These are phyloP conservation scores for Apis dorsata DNA, from an alignment of 1,140 invertebrate genomes.

Conservation along the genomic window DNA sequence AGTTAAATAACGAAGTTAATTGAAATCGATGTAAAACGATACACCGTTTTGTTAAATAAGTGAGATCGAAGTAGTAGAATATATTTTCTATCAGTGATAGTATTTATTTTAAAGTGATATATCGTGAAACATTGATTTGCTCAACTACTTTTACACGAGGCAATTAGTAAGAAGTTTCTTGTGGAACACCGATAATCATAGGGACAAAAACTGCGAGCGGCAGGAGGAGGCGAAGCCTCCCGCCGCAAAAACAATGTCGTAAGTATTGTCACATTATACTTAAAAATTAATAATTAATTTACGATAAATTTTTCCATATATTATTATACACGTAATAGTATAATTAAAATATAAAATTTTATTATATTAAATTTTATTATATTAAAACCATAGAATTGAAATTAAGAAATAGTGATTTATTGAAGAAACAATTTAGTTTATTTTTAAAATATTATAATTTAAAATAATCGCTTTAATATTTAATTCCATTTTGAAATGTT, in stretches of 20 bases:
- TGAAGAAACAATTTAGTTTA: not conserved
- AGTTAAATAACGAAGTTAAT: not conserved
- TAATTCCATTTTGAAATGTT: not conserved
- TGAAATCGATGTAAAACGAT: not conserved
- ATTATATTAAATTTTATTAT: too few species aligned
- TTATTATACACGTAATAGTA: not conserved
- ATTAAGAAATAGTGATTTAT: too few species aligned
- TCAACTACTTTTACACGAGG: not conserved
- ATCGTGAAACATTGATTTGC: not conserved
- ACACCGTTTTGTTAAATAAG: not conserved
- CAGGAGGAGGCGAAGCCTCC: constrained; percentile 76
- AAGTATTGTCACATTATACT: constrained; percentile 55
- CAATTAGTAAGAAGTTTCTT: constrained; percentile 42
- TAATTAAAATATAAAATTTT: too few species aligned
- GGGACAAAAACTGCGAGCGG: constrained; percentile 74
- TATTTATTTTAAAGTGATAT: not conserved
- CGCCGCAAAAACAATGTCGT: constrained; percentile 74
- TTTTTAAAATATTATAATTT: too few species aligned
- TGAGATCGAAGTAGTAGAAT: not conserved
- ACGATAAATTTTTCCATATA: too few species aligned
- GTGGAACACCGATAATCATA: constrained; percentile 68
- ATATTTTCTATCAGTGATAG: constrained; percentile 6
- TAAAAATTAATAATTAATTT: not conserved
- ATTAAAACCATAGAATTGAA: too few species aligned
- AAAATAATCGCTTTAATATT: not conserved